Percentiles rank a stretch among this genome's conserved stretches.
phyloP scores from a whole-genome alignment of 2,888 invertebrate genomes.

The Caenorhabditis japonica region DNA sequence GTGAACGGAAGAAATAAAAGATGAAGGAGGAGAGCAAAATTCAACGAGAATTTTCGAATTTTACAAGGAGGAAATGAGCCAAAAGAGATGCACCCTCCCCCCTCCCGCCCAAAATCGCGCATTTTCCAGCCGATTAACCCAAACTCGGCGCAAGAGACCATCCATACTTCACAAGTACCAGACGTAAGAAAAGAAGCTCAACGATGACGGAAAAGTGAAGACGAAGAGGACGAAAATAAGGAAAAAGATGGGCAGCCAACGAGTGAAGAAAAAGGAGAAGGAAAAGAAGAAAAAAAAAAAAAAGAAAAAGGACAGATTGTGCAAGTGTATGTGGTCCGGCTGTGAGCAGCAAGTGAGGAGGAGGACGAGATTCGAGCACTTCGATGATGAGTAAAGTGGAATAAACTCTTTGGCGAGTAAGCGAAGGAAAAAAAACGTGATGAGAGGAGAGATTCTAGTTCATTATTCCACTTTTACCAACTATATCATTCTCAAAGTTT shows the following conservation, averaged over 20 bases:
- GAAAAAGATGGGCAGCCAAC: slow-evolving; percentile 34
- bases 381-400: slow-evolving; percentile 51
- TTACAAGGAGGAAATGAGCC: slow-evolving; percentile 30
- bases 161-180: too few species aligned
- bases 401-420: slow-evolving; percentile 23
- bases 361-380: slow-evolving; percentile 33
- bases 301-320: slow-evolving; percentile 45
- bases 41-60: slow-evolving; percentile 18
- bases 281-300: slow-evolving; percentile 25
- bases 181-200: slow-evolving; percentile 18
- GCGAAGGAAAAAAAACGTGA: slow-evolving; percentile 6
- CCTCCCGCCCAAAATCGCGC: too few species aligned
- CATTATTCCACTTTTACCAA: too few species aligned
- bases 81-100: slow-evolving; percentile 3
- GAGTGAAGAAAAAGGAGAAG: slow-evolving; percentile 15
- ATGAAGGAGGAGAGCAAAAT: background rate
- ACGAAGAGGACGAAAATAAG: slow-evolving; percentile 6
- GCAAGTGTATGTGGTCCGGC: slow-evolving; percentile 47
- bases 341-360: slow-evolving; percentile 11
- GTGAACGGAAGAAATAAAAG: slow-evolving; percentile 1
- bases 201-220: slow-evolving; percentile 7
- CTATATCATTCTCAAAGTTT: too few species aligned
- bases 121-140: slow-evolving; percentile 43
- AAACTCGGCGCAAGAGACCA: background rate
- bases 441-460: slow-evolving; percentile 2